Evolutionary conservation across 2,113 vertebrate genomes (phyloP).

Genomic region (Mustelus asterias): DNA sequence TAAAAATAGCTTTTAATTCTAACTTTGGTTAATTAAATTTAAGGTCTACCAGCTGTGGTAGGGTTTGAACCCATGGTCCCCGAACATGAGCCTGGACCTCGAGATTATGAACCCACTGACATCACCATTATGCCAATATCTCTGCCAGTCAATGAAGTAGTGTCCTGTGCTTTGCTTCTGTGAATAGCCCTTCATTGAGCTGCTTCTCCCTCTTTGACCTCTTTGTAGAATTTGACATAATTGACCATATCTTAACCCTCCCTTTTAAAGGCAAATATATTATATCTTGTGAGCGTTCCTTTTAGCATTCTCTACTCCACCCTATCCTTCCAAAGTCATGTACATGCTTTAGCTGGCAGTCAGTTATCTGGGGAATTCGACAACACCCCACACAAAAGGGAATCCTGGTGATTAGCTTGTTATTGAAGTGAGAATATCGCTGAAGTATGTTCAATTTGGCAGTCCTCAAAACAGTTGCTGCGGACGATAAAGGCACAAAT

Average conservation of each 20-base stretch:
- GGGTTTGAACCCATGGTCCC: no score
- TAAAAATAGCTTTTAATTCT: no score
- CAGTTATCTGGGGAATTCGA: neutral
- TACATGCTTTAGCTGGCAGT: neutral
- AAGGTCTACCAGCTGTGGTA: no score
- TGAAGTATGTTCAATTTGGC: neutral
- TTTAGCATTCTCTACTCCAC: neutral
- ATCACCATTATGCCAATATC: no score
- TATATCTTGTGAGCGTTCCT: neutral
- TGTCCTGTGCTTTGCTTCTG: neutral
- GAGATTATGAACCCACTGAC: no score
- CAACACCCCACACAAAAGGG: neutral
- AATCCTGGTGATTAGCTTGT: neutral
- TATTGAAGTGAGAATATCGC: neutral
- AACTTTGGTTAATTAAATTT: no score
- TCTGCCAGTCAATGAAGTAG: no score
- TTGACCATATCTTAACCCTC: neutral
- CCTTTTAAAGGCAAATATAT: neutral
- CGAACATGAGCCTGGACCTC: no score
- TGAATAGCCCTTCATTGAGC: neutral
- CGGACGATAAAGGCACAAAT: neutral
- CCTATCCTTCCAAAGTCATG: neutral
- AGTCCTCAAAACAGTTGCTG: neutral
- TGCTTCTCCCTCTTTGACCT: neutral
- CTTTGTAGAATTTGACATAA: neutral